These are phyloP conservation scores for Pteronotus mesoamericanus DNA, from an alignment of 2,797 vertebrate genomes.

Conservation along the genomic window DNA sequence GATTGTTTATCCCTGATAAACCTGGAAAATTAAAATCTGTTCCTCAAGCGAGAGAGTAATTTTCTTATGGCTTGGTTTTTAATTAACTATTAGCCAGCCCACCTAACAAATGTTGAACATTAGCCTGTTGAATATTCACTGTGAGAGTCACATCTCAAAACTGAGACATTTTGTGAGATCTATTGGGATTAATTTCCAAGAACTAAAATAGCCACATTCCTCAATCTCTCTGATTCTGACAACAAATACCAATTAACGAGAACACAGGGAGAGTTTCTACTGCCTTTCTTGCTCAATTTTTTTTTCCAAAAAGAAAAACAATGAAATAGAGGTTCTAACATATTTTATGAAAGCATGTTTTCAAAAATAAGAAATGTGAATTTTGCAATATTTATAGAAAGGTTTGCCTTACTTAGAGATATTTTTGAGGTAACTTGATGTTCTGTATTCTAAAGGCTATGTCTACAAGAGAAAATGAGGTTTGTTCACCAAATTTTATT, in stretches of 20 bases:
- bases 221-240: neutral
- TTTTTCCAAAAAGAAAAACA: neutral
- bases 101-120: neutral
- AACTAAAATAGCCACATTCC: neutral
- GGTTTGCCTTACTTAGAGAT: constrained; percentile 21
- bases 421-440: constrained; percentile 29
- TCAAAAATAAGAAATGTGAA: constrained; percentile 2
- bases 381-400: neutral
- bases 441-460: neutral
- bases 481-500: constrained; percentile 27
- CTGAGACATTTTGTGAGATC: neutral
- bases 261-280: neutral
- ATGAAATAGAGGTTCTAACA: neutral
- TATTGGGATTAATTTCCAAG: neutral
- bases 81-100: neutral
- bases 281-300: neutral
- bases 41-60: neutral
- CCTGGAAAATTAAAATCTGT: constrained; percentile 6
- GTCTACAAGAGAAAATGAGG: neutral
- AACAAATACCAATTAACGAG: neutral
- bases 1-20: constrained; percentile 6
- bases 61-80: neutral
- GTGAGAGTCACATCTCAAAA: constrained; percentile 4
- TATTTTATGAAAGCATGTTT: neutral
- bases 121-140: neutral